These are phyloP conservation scores for Goniozus legneri DNA, from an alignment of 1,140 invertebrate genomes.

Conservation along the genomic window DNA sequence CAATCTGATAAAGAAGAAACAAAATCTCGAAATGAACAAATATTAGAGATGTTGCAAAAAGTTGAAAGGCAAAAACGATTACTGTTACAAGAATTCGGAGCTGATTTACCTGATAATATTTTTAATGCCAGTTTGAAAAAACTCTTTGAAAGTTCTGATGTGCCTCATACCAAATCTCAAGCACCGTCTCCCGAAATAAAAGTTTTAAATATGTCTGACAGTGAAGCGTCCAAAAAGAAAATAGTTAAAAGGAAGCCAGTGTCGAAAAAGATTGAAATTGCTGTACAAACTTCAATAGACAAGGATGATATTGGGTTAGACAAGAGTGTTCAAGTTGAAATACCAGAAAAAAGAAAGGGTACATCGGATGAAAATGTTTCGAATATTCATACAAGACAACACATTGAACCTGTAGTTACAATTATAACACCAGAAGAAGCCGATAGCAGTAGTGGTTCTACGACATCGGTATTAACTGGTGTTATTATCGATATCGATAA, in stretches of 20 bases:
- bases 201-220: slow-evolving; percentile 39
- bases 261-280: slow-evolving; percentile 26
- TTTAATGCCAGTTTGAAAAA: slow-evolving; percentile 35
- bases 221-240: slow-evolving; percentile 16
- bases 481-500: slow-evolving; percentile 36
- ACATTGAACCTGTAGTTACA: slow-evolving; percentile 36
- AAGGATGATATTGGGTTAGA: slow-evolving; percentile 24
- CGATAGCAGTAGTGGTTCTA: slow-evolving; percentile 31
- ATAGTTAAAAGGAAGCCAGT: slow-evolving; percentile 11
- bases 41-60: slow-evolving; percentile 41
- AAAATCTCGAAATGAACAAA: slow-evolving; percentile 36
- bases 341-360: slow-evolving; percentile 9
- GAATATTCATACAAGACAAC: not conserved
- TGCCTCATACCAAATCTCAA: slow-evolving; percentile 1
- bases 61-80: slow-evolving; percentile 41
- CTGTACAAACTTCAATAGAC: slow-evolving; percentile 32
- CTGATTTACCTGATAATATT: slow-evolving; percentile 38
- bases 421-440: slow-evolving; percentile 33
- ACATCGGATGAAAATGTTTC: slow-evolving; percentile 2
- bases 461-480: slow-evolving; percentile 23
- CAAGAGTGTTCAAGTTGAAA: slow-evolving; percentile 40
- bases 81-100: slow-evolving; percentile 40
- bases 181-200: slow-evolving; percentile 34
- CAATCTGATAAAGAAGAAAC: slow-evolving; percentile 10
- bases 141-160: slow-evolving; percentile 25